phyloP scores from a whole-genome alignment of 2,888 invertebrate genomes.

The Rotaria sp. region DNA sequence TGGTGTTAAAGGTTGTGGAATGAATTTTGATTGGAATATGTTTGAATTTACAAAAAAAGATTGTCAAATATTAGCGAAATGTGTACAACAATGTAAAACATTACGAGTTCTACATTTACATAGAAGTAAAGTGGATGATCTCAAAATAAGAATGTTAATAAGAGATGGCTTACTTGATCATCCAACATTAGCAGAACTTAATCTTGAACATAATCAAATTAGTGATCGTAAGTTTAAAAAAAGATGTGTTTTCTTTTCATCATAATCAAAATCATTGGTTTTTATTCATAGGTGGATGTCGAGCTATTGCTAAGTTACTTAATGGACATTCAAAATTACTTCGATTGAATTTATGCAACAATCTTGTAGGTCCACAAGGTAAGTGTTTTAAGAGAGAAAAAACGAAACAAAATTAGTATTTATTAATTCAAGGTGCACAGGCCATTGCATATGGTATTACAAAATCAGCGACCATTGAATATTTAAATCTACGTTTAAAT shows the following conservation, averaged over 20 bases:
- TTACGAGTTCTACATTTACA: constrained; percentile 35
- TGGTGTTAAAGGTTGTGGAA: constrained; percentile 55
- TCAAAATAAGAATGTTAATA: constrained; percentile 53
- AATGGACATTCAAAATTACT: constrained; percentile 53
- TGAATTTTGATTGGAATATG: constrained; percentile 57
- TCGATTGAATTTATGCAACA: constrained; percentile 49
- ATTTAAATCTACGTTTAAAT: constrained; percentile 51
- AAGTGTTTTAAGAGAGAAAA: background rate
- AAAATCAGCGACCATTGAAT: constrained; percentile 50
- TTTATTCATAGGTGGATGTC: constrained; percentile 46
- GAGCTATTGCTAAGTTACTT: constrained; percentile 55
- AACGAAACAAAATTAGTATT: background rate
- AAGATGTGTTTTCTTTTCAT: background rate
- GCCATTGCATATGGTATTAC: constrained; percentile 55
- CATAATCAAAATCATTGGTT: background rate
- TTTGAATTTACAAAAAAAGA: constrained; percentile 56
- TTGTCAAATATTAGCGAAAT: constrained; percentile 53
- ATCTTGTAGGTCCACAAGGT: constrained; percentile 48
- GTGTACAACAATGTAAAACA: constrained; percentile 44
- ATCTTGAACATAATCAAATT: constrained; percentile 54
- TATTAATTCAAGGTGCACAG: constrained; percentile 48
- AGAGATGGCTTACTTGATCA: constrained; percentile 52
- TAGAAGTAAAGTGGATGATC: constrained; percentile 49
- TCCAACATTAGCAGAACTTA: constrained; percentile 50
- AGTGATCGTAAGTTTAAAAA: constrained; percentile 46